These are phyloP conservation scores for Ceyx melanurus DNA, from an alignment of 2,113 vertebrate species.

Conservation along the genomic window DNA sequence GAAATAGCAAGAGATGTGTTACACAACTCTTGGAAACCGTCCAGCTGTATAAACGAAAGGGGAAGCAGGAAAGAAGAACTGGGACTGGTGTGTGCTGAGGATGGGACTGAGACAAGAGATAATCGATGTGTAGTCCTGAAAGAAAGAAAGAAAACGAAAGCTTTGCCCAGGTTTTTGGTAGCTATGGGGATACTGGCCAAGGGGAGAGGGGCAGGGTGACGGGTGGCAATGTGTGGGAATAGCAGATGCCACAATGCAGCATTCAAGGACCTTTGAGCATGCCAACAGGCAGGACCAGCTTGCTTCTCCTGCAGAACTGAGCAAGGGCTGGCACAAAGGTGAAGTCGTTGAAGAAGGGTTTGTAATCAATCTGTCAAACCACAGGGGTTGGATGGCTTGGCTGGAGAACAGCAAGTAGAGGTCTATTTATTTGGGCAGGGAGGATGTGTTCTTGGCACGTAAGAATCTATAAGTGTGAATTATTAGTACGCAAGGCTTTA, in stretches of 20 bases:
- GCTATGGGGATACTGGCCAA: background rate
- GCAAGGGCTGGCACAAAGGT: background rate
- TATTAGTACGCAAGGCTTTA: conserved; percentile 29
- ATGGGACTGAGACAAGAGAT: background rate
- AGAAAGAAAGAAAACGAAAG: background rate
- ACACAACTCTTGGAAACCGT: background rate
- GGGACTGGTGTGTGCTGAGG: background rate
- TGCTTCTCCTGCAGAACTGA: background rate
- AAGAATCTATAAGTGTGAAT: background rate
- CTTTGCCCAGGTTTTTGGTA: background rate
- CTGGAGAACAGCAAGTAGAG: background rate
- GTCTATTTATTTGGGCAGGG: background rate
- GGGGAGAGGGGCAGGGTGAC: background rate
- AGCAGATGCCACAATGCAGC: background rate
- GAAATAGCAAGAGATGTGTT: background rate
- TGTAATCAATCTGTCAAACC: conserved; percentile 26
- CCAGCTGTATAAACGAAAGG: background rate
- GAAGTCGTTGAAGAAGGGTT: background rate
- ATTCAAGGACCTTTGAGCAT: background rate
- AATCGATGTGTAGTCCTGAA: background rate
- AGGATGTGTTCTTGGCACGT: background rate
- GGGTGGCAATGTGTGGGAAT: background rate
- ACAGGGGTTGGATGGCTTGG: background rate
- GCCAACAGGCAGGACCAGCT: background rate
- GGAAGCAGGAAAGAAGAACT: conserved; percentile 18